A percentile compares a stretch with the other conserved stretches of the same genome.
Conservation (phyloP, 2,113 vertebrate genomes). For the Alaudala cheleensis region DNA sequence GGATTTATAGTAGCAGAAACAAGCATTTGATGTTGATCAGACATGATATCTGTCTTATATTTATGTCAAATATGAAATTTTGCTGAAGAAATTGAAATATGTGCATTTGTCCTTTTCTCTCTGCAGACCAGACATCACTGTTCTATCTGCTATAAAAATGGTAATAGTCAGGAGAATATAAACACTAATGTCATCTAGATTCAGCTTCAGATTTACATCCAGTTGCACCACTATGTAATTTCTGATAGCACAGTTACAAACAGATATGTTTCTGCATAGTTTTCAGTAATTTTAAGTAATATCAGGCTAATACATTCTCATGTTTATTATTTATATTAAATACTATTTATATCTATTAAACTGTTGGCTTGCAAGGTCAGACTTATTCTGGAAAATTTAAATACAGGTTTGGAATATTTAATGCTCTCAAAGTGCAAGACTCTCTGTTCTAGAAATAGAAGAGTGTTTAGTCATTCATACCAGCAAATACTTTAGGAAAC, state of each 20-base stretch:
- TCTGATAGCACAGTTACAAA: background rate
- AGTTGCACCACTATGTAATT: background rate
- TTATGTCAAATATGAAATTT: conserved; percentile 1
- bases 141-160: background rate
- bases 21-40: conserved; percentile 13
- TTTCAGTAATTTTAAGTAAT: background rate
- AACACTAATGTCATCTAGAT: background rate
- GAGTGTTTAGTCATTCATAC: background rate
- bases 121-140: background rate
- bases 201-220: background rate
- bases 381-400: background rate
- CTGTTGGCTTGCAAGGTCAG: background rate
- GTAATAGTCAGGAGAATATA: background rate
- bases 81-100: background rate
- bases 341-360: background rate
- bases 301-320: background rate
- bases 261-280: background rate
- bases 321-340: background rate
- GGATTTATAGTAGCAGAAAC: background rate
- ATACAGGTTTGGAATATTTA: background rate
- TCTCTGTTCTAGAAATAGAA: background rate
- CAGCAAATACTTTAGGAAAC: background rate
- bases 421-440: background rate
- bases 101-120: background rate
- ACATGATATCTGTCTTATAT: background rate